Evolutionary conservation across 2,888 invertebrate genomes (phyloP), one percentile per base, ranked within the genome.

Genomic region (Stegophylla sp.): DNA sequence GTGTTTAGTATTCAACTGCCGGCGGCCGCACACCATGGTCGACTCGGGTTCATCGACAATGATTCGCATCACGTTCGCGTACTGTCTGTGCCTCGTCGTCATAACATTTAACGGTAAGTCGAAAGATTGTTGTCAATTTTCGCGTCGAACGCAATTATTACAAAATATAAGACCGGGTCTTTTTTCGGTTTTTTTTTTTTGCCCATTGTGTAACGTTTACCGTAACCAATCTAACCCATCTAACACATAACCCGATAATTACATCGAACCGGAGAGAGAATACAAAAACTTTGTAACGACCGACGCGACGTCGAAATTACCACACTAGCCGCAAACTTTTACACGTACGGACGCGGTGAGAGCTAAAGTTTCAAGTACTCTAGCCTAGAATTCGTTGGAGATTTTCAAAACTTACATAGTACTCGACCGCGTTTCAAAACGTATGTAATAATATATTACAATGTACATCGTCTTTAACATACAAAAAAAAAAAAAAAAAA

Each of bases 1-100:
- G 61, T 2, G 56, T 34, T 73, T 28, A 71, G 69, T 71, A 41
- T 79, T 79, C 59, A 17, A 12, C 20, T 48, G 48, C 13, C 77
- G 13, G 48, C 28, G 28, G 77, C 41, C 7, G 20, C 20, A 48
- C 48, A 26, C 41, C 12, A 71, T 71, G 51, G 7, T n/a, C 15
- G 17, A 17, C 79, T n/a, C 3, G 51, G 61, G 61, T 63, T 63
- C 26, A 0, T 3, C 17, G 15, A 5, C 34, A 51, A 13, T 23
- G 61, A 51, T 13, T 13, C 26, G 61, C 61, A 23, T 71, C 1
- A 5, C 69, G 59, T 69, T 79, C 15, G 61, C 48, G n/a, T 61
- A 26, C 59, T 71, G 45, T 34, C 23, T 69, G 28, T 71, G 23
- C 9, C 23, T 41, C 17, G 48, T 9, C 34, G 48, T 48, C 2